Conservation (phyloP, 2,797 vertebrate genomes). For the Acestrorhynchus altus region DNA sequence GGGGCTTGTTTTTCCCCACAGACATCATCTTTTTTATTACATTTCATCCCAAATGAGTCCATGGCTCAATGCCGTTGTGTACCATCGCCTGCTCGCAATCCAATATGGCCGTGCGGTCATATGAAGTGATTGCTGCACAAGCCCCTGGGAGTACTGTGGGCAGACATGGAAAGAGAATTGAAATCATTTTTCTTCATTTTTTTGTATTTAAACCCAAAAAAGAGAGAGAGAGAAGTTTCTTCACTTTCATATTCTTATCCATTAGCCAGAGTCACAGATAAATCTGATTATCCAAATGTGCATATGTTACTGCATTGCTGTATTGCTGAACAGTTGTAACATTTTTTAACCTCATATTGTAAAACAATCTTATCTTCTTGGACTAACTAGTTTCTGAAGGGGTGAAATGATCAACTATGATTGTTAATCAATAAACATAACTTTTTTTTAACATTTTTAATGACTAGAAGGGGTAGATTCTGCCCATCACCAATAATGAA, state of each 20-base stretch:
- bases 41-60: slow-evolving; percentile 65
- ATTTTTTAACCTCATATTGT: background rate
- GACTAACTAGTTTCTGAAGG: background rate
- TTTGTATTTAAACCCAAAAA: slow-evolving; percentile 32
- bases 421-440: no score
- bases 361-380: background rate
- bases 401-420: background rate
- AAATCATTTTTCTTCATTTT: slow-evolving; percentile 62
- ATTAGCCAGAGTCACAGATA: slow-evolving; percentile 3
- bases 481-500: background rate
- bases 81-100: slow-evolving; percentile 55
- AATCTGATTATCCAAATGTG: background rate
- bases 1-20: slow-evolving; percentile 62
- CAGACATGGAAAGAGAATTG: slow-evolving; percentile 61
- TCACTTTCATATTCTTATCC: slow-evolving; percentile 33
- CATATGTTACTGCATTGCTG: no score
- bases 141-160: slow-evolving; percentile 48
- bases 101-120: slow-evolving; percentile 56
- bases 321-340: background rate
- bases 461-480: background rate
- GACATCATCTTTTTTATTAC: slow-evolving; percentile 70
- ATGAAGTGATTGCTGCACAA: slow-evolving; percentile 55
- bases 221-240: slow-evolving; percentile 22
- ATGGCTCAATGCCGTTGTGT: slow-evolving; percentile 57
- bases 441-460: no score